Conservation (phyloP, 1,140 invertebrate species). For the Callitettix versicolor region DNA sequence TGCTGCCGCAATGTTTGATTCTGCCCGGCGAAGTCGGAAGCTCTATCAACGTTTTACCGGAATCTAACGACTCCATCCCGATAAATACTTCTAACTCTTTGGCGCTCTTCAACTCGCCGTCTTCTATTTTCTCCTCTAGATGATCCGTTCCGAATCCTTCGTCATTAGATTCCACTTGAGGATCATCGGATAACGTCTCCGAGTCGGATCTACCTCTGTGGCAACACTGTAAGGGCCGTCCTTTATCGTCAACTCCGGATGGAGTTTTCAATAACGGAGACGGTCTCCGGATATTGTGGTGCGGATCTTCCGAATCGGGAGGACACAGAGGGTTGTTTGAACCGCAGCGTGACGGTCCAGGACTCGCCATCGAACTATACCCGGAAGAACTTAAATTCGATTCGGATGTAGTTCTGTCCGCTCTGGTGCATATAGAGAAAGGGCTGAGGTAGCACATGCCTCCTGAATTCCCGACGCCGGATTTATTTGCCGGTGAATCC, state of each 20-base stretch:
- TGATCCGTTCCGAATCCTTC: conserved; percentile 37
- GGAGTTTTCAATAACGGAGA: conserved; percentile 41
- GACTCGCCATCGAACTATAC: conserved; percentile 72
- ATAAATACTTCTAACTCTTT: conserved; percentile 53
- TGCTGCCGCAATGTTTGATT: conserved; percentile 21
- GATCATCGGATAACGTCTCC: conserved; percentile 55
- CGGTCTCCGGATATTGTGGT: conserved; percentile 35
- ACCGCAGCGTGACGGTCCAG: conserved; percentile 61
- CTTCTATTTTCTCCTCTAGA: conserved; percentile 50
- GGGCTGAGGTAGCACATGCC: conserved; percentile 65
- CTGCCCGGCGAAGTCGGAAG: conserved; percentile 7
- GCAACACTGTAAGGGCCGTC: conserved; percentile 29
- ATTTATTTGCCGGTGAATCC: conserved; percentile 33
- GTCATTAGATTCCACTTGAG: conserved; percentile 49
- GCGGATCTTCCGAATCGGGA: conserved; percentile 56
- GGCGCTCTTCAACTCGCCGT: conserved; percentile 47
- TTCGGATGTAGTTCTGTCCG: conserved; percentile 61
- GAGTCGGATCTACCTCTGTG: conserved; percentile 48
- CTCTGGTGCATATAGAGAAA: conserved; percentile 54
- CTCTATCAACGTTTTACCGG: conserved; percentile 27
- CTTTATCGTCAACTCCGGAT: conserved; percentile 31
- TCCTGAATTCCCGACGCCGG: conserved; percentile 19
- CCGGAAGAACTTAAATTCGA: conserved; percentile 70
- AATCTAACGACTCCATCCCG: conserved; percentile 32
- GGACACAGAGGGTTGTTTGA: conserved; percentile 64